A percentile compares a stretch with the other conserved stretches of the same genome.
phyloP scores from a whole-genome alignment of 2,113 vertebrate genomes.

The Polypterus senegalus region DNA sequence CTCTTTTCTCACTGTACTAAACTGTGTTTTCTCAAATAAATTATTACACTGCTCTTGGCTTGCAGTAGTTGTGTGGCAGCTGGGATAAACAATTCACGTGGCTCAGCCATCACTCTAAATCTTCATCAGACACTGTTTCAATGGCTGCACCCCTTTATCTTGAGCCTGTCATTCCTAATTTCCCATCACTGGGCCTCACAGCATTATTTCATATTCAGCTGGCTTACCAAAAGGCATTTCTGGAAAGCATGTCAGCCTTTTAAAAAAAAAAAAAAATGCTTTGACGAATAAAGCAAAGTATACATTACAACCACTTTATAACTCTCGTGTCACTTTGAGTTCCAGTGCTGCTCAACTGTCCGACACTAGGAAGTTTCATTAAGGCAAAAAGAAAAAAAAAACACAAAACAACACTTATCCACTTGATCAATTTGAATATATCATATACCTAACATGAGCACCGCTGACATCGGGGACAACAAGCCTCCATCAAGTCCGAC shows the following conservation, averaged over 20 bases:
- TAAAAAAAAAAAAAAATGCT: neutral
- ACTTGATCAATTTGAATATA: too few relatives aligned
- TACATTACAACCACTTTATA: neutral
- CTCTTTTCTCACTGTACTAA: conserved; percentile 36
- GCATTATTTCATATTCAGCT: conserved; percentile 27
- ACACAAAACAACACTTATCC: too few relatives aligned
- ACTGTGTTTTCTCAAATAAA: conserved; percentile 40
- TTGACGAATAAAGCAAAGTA: neutral
- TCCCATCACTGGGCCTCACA: conserved; percentile 23
- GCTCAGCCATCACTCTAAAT: conserved; percentile 32
- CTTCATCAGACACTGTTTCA: conserved; percentile 25
- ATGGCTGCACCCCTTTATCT: conserved; percentile 31
- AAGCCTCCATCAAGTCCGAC: too few relatives aligned
- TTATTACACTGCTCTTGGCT: conserved; percentile 33
- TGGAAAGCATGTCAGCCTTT: neutral
- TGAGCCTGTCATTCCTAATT: conserved; percentile 26
- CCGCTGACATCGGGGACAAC: too few relatives aligned
- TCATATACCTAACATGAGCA: too few relatives aligned
- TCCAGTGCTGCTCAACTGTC: too few relatives aligned
- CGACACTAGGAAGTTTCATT: too few relatives aligned
- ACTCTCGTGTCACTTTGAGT: neutral
- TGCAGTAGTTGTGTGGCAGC: conserved; percentile 27
- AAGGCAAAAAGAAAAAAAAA: too few relatives aligned
- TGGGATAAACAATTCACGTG: conserved; percentile 30
- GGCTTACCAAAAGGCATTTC: conserved; percentile 1